Conservation (phyloP, 1,140 invertebrate genomes). For the Scaptomyza graminum region DNA sequence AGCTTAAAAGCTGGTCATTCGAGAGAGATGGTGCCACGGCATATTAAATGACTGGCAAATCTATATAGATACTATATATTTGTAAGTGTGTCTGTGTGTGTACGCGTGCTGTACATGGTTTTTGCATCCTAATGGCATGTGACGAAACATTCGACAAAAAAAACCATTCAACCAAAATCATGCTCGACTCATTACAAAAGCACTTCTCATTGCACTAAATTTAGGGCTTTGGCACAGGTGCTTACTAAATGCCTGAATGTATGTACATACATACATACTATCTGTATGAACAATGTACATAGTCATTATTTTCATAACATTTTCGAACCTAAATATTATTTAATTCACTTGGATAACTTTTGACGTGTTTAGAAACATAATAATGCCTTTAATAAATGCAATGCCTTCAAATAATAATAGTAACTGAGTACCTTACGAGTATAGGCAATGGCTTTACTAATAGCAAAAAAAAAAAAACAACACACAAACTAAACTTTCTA, state of each 20-base stretch:
- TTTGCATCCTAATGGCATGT: constrained; percentile 36
- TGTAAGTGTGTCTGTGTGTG: constrained; percentile 4
- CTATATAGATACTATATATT: constrained; percentile 5
- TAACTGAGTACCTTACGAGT: too few species aligned
- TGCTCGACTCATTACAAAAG: constrained; percentile 73
- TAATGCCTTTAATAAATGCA: too few species aligned
- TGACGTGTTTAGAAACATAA: too few species aligned
- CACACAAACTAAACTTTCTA: too few species aligned
- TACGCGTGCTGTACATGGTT: constrained; percentile 6
- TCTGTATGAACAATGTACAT: too few species aligned
- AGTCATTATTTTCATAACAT: too few species aligned
- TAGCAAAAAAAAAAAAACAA: too few species aligned
- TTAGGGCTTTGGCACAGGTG: not conserved
- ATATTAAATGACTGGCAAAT: constrained; percentile 69
- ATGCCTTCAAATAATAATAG: too few species aligned
- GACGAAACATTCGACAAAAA: constrained; percentile 14
- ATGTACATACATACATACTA: too few species aligned
- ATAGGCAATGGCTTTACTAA: too few species aligned
- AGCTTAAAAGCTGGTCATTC: constrained; percentile 1
- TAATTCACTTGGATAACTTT: too few species aligned
- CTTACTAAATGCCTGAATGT: not conserved
- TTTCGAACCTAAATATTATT: too few species aligned
- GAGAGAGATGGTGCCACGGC: not conserved
- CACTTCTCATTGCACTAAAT: constrained; percentile 40
- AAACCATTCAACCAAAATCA: constrained; percentile 59